A percentile compares a stretch with the other conserved stretches of the same genome.
These are phyloP conservation scores for Sinonovacula constricta DNA, from an alignment of 1,140 invertebrate species.

Conservation along the genomic window DNA sequence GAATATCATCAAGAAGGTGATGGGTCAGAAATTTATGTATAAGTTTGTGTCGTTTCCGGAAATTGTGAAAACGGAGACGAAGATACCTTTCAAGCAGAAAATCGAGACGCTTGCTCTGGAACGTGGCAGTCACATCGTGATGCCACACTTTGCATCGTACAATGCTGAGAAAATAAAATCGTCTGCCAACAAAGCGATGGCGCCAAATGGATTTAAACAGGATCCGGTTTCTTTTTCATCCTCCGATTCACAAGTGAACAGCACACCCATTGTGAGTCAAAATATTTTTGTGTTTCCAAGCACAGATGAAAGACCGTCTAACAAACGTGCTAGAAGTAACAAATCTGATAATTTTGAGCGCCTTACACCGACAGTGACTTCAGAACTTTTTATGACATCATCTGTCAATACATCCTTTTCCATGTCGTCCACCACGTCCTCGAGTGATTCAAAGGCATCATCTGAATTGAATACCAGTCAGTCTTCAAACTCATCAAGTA, in stretches of 20 bases:
- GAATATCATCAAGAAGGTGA: slow-evolving; percentile 97
- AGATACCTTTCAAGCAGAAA: slow-evolving; percentile 80
- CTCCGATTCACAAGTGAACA: no score
- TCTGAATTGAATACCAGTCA: slow-evolving; percentile 3
- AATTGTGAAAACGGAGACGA: slow-evolving; percentile 82
- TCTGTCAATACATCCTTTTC: neutral
- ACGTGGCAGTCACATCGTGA: slow-evolving; percentile 67
- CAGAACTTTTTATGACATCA: slow-evolving; percentile 10
- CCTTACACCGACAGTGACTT: neutral
- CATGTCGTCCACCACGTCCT: neutral
- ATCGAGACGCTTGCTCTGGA: slow-evolving; percentile 79
- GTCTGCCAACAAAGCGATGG: slow-evolving; percentile 58
- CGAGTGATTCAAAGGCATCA: slow-evolving; percentile 22
- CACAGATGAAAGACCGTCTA: slow-evolving; percentile 8
- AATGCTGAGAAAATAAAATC: slow-evolving; percentile 65
- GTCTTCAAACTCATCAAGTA: slow-evolving; percentile 6
- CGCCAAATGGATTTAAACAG: slow-evolving; percentile 25
- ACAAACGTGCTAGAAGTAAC: neutral
- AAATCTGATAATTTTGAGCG: slow-evolving; percentile 6
- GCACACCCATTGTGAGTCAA: no score
- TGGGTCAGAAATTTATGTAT: slow-evolving; percentile 98
- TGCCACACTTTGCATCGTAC: slow-evolving; percentile 72
- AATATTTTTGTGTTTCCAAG: no score
- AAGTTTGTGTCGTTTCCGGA: slow-evolving; percentile 91
- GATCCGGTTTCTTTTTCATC: slow-evolving; percentile 33